phyloP scores from a whole-genome alignment of 2,113 vertebrate genomes.

The Uropsilus gracilis region DNA sequence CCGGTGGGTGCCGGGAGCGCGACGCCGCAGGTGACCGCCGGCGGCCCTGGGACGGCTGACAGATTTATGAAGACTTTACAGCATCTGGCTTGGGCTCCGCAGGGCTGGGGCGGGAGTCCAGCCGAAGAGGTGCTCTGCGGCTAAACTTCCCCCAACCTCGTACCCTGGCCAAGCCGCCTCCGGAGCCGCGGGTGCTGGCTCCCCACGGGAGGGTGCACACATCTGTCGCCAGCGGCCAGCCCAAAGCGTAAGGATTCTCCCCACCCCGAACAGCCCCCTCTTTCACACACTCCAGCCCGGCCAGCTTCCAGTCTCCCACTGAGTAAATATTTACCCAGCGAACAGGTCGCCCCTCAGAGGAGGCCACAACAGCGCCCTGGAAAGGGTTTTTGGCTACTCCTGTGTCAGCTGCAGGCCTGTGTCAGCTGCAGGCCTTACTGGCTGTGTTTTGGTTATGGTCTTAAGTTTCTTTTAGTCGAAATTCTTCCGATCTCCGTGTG shows the following conservation, averaged over 20 bases:
- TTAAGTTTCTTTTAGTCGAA: constrained; percentile 61
- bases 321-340: constrained; percentile 80
- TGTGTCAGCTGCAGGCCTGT: too few relatives aligned
- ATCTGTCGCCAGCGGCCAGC: not conserved
- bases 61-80: constrained; percentile 64
- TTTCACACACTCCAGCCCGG: constrained; percentile 17
- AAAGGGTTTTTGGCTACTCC: constrained; percentile 63
- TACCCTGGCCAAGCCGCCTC: rapidly evolving
- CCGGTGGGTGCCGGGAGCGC: not conserved
- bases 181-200: not conserved
- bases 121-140: not conserved
- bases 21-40: constrained; percentile 41
- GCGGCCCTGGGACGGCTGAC: constrained; percentile 30
- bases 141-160: not conserved
- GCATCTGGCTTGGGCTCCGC: not conserved
- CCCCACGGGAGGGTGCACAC: too few relatives aligned
- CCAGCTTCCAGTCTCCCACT: constrained; percentile 61
- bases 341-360: constrained; percentile 51
- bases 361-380: constrained; percentile 40
- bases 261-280: not conserved
- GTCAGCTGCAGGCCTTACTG: constrained; percentile 54
- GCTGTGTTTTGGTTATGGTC: constrained; percentile 69
- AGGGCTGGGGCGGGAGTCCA: not conserved
- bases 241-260: not conserved
- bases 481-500: constrained; percentile 45